Conservation (phyloP, 2,797 vertebrate species). For the Poecilia velifera region DNA sequence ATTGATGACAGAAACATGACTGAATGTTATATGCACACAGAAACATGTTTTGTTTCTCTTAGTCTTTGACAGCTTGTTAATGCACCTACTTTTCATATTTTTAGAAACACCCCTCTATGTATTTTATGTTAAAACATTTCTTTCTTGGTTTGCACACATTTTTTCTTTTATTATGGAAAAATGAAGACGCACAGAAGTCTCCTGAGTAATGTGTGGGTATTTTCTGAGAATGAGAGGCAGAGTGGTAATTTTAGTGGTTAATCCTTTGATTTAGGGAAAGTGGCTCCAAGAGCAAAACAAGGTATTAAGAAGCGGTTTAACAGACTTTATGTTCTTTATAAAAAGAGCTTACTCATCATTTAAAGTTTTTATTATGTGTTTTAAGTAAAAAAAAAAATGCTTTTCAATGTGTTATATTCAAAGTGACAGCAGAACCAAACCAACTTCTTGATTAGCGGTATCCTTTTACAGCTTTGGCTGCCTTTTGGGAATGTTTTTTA, state of each 20-base stretch:
- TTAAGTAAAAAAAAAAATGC: constrained; percentile 9
- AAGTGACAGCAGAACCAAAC: constrained; percentile 21
- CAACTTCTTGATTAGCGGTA: constrained; percentile 8
- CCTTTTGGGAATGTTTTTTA: constrained; percentile 22
- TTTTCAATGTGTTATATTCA: constrained; percentile 25
- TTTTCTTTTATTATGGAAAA: constrained; percentile 8
- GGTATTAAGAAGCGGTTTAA: constrained; percentile 33
- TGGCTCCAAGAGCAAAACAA: constrained; percentile 25
- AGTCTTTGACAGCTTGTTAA: constrained; percentile 23
- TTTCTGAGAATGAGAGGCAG: constrained; percentile 10
- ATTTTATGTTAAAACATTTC: constrained; percentile 26
- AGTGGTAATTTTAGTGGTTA: constrained; percentile 21
- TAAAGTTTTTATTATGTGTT: constrained; percentile 17
- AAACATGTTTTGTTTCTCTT: not conserved
- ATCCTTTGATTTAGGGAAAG: constrained; percentile 14
- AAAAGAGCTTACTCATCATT: constrained; percentile 10
- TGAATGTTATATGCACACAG: not conserved
- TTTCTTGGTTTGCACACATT: constrained; percentile 5
- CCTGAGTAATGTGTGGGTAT: constrained; percentile 4
- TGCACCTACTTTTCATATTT: constrained; percentile 16
- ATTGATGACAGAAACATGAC: not conserved
- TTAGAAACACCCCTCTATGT: constrained; percentile 18
- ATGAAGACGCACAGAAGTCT: constrained; percentile 16
- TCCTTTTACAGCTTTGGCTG: constrained; percentile 16
- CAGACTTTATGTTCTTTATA: not conserved